Percentiles rank a stretch among this genome's conserved stretches.
These are phyloP conservation scores for Drosophila subsilvestris DNA, from an alignment of 2,888 invertebrate genomes.

Conservation along the genomic window DNA sequence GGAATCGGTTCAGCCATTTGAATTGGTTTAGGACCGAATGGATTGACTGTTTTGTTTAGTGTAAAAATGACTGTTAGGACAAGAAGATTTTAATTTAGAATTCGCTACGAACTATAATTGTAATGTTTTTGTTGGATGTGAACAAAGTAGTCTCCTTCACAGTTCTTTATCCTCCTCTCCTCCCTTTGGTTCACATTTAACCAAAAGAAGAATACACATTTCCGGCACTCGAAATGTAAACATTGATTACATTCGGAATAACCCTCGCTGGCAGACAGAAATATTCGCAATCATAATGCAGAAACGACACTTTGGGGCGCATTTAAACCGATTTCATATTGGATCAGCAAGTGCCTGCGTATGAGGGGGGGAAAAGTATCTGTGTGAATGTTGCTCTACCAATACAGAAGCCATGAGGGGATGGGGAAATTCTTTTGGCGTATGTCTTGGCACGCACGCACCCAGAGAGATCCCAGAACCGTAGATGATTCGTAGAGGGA, in stretches of 20 bases:
- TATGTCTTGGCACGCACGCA: slow-evolving; percentile 75
- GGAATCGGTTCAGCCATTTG: too few relatives aligned
- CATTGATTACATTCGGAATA: slow-evolving; percentile 21
- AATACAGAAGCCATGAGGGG: slow-evolving; percentile 38
- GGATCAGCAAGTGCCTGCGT: slow-evolving; percentile 20
- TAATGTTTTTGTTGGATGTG: too few relatives aligned
- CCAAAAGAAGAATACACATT: neutral
- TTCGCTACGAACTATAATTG: too few relatives aligned
- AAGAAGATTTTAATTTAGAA: too few relatives aligned
- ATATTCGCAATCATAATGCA: slow-evolving; percentile 69
- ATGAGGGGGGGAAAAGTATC: neutral
- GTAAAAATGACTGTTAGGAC: too few relatives aligned
- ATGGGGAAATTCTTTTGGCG: slow-evolving; percentile 58
- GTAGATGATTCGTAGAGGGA: slow-evolving; percentile 27
- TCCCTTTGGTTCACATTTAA: neutral
- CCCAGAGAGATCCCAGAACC: slow-evolving; percentile 53
- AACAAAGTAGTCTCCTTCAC: neutral
- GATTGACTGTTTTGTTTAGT: too few relatives aligned
- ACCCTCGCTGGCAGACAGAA: slow-evolving; percentile 38
- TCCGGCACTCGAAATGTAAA: slow-evolving; percentile 7
- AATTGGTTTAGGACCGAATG: too few relatives aligned
- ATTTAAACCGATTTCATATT: slow-evolving; percentile 77
- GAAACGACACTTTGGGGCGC: slow-evolving; percentile 75
- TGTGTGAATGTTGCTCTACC: slow-evolving; percentile 25
- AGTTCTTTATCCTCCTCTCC: neutral